Base-by-base conservation (phyloP, 1,140 invertebrate species). In the Hyles euphorbiae region DNA sequence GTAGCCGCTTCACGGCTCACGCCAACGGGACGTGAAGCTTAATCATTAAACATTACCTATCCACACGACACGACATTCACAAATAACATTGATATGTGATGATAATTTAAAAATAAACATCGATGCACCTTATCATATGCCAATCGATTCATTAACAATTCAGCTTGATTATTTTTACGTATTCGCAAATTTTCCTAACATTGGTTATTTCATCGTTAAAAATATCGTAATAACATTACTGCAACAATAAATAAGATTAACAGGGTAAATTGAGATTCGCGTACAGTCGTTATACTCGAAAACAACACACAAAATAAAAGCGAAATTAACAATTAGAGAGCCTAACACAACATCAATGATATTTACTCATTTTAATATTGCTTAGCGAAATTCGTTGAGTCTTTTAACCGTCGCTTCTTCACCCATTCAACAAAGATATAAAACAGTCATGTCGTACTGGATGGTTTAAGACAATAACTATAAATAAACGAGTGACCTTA, bases 31-130 rank as follows among this genome's bases (percentile, higher is more conserved):
- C 8, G 1, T 40, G 36, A 40, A 40, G 36, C 36, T 40, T 5
- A 22, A 22, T 5, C 36, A 40, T 40, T 40, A 40, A 22, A 40
- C 36, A 8, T 8, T 33, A 33, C 34, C 81, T 81, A 86, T 81
- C 78, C 77, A 80, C 74, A 83, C 78, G 80, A 87, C 81, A 87
- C 77, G 77, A 83, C 81, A 70, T 61, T 65, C 67, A 86, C 63
- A 81, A 66, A 63, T 66, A 75, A 82, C 64, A 76, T 61, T 87
- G 83, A 87, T 87, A 87, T 87, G 83, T 87, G 73, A 78, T 32
- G 50, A 44, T 5, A 45, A 54, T 44, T 22, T 3, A 54, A 63
- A 68, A 5, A 40, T 22, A 22, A 63, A 52, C 47, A 53, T 48
- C 54, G 65, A 54, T 32, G 22, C 32, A 54, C 40, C 22, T 54